Conservation (phyloP, 2,797 vertebrate genomes). For the Acrocephalus scirpaceus region DNA sequence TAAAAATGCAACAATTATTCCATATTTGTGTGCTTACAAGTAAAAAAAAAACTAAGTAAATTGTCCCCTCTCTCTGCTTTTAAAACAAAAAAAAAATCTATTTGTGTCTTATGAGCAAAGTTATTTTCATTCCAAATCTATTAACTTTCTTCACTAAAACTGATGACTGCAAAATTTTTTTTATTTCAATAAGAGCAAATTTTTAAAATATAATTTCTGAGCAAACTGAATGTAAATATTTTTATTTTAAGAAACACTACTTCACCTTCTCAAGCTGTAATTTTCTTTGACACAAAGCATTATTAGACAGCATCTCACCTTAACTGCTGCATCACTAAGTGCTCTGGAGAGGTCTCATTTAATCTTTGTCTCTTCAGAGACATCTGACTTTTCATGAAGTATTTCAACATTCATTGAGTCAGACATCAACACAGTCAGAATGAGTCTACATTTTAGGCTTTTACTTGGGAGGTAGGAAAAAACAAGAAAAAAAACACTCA, state of each 20-base stretch:
- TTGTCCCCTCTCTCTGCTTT: background rate
- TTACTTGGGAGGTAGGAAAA: background rate
- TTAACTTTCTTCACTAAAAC: background rate
- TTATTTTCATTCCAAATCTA: background rate
- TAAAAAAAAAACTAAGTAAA: background rate
- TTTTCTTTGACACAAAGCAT: background rate
- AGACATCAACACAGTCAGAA: background rate
- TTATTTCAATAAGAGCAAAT: background rate
- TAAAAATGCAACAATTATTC: background rate
- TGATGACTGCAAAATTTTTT: background rate
- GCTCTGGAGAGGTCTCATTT: background rate
- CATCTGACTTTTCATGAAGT: background rate
- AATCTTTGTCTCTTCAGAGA: background rate
- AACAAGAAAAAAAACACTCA: background rate
- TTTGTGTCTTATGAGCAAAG: background rate
- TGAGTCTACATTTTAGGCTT: background rate
- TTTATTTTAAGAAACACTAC: background rate
- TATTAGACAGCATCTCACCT: background rate
- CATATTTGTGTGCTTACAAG: background rate
- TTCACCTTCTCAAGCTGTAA: background rate
- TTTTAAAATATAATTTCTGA: background rate
- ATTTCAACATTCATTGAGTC: background rate
- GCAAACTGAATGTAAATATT: background rate
- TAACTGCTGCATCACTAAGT: slow-evolving; percentile 1
- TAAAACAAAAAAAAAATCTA: background rate